phyloP scores from a whole-genome alignment of 2,113 vertebrate species.

The Pontoporia blainvillei region DNA sequence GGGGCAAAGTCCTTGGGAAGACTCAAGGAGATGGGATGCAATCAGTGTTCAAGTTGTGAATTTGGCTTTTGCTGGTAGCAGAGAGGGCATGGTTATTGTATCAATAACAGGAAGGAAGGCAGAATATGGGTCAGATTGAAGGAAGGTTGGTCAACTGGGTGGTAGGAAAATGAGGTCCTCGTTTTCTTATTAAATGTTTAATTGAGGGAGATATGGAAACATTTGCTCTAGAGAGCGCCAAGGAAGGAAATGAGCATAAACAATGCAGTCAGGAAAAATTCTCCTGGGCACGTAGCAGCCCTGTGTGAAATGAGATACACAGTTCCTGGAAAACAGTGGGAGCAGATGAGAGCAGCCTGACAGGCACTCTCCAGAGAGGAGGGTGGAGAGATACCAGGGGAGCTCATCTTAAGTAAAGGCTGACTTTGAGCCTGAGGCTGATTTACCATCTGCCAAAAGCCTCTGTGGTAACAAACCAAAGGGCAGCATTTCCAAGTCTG shows the following conservation, averaged over 20 bases:
- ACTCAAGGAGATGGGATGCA: not conserved
- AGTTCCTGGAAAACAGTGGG: slow-evolving; percentile 50
- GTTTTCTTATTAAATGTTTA: slow-evolving; percentile 33
- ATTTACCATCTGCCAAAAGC: slow-evolving; percentile 32
- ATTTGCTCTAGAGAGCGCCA: slow-evolving; percentile 4
- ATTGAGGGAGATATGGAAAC: slow-evolving; percentile 5
- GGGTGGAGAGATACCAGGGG: not conserved
- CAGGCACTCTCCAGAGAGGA: slow-evolving; percentile 8
- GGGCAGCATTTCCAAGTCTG: not conserved
- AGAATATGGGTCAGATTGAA: not conserved
- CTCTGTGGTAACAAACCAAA: slow-evolving; percentile 23
- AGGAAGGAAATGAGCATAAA: slow-evolving; percentile 53
- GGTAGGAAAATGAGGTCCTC: not conserved
- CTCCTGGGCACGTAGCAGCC: slow-evolving; percentile 28
- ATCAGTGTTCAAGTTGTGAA: not conserved
- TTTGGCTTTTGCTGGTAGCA: not conserved
- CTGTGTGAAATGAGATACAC: slow-evolving; percentile 2
- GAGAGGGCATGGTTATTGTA: not conserved
- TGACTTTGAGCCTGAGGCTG: not conserved
- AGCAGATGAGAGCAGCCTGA: slow-evolving; percentile 43
- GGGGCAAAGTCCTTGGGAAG: not conserved
- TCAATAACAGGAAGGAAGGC: not conserved
- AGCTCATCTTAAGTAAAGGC: slow-evolving; percentile 52
- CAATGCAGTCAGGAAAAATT: slow-evolving; percentile 8
- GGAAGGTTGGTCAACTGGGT: not conserved